Evolutionary conservation across 2,797 vertebrate genomes (phyloP).

Genomic region (Clamator glandarius): DNA sequence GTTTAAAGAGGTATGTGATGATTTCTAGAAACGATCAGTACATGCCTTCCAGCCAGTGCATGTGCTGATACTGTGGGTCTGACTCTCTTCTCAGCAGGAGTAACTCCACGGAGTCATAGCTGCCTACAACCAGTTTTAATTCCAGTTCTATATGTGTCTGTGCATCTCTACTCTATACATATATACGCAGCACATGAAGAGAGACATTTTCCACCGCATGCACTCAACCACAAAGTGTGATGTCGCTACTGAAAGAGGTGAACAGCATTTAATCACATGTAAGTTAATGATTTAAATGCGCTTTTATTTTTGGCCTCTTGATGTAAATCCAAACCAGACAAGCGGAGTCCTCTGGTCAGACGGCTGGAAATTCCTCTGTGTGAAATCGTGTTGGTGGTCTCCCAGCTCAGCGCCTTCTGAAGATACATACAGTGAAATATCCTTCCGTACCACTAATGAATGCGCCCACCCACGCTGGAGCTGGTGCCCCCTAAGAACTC

Average conservation of each 20-base stretch:
- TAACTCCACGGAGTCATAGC: background rate
- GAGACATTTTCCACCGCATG: conserved; percentile 49
- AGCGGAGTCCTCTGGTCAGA: conserved; percentile 77
- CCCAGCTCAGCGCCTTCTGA: conserved; percentile 42
- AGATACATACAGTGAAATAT: conserved; percentile 71
- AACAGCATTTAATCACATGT: conserved; percentile 55
- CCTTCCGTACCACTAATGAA: conserved; percentile 76
- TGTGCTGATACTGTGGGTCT: background rate
- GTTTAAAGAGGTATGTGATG: background rate
- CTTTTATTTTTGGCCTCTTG: conserved; percentile 74
- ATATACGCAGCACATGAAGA: background rate
- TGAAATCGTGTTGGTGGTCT: conserved; percentile 79
- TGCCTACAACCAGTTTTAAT: background rate
- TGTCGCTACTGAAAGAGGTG: conserved; percentile 57
- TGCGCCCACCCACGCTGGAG: conserved; percentile 79
- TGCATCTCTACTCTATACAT: no score
- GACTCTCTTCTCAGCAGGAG: background rate
- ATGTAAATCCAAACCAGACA: conserved; percentile 75
- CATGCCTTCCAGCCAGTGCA: background rate
- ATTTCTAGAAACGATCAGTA: background rate
- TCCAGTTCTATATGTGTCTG: no score
- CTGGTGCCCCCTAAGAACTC: conserved; percentile 61
- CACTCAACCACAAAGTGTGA: conserved; percentile 34
- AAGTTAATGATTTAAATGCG: conserved; percentile 71
- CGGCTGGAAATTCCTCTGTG: conserved; percentile 77